Base-by-base conservation (phyloP, 2,888 invertebrate genomes). In the Torymus texanus region DNA sequence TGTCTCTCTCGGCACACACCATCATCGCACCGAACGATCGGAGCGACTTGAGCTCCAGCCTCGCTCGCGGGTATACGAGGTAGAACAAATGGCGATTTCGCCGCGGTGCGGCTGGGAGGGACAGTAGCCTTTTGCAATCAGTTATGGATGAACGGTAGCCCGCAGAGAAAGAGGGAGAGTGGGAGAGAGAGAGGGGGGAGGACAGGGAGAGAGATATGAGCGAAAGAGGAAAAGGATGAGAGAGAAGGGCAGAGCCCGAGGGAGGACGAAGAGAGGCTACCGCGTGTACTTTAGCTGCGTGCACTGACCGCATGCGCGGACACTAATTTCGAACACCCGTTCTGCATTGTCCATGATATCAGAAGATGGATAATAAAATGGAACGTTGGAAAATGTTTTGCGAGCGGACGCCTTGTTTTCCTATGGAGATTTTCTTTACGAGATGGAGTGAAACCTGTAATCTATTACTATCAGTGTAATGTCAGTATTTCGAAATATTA, bases 81-180 rank as follows among this genome's bases (percentile, higher is more conserved):
- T 78, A 74, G 78, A 74, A 84, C 83, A 84, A 86, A 84, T 84
- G 84, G 73, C 76, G 81, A 81, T 81, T 84, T 79, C 51, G 83
- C 81, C 82, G 82, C 76, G 79, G 75, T 72, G 59, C 41, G 75
- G 67, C 67, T 75, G 66, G 77, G 68, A 84, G 83, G 81, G 78
- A 78, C 75, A 75, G 82, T 80, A 74, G 82, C 79, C 74, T 81
- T 83, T 84, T 83, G 81, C 83, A 83, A 84, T 84, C 82, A 84
- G 86, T 87, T 86, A 86, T 86, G 87, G 86, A 85, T 85, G 86
- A 88, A 88, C 87, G 84, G 87, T 87, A 86, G 87, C 87, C 29
- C 50, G 51, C 75, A 21, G 79, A 83, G 83, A 79, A 82, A 82
- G 55, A 12, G 14, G 56, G 79, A 83, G 83, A 79, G 82, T 82